phyloP scores from a whole-genome alignment of 2,113 vertebrate genomes.

The Lasiurus cinereus region DNA sequence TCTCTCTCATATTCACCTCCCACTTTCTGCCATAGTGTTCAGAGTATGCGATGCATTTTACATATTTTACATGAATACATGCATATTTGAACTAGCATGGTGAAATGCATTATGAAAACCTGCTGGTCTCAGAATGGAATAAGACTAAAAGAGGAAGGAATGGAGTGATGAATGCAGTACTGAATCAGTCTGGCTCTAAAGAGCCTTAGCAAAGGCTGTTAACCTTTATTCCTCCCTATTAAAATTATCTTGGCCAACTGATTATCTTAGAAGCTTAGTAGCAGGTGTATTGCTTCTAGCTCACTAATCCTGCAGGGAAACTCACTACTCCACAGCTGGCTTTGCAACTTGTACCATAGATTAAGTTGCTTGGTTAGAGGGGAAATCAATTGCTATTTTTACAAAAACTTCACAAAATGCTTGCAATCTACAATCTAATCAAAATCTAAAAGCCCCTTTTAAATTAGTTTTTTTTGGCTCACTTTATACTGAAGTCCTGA shows the following conservation, averaged over 20 bases:
- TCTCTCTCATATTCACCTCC: neutral
- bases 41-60: neutral
- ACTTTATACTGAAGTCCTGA: conserved; percentile 44
- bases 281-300: conserved; percentile 33
- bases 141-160: neutral
- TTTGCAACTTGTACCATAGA: conserved; percentile 54
- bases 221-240: conserved; percentile 74
- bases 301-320: conserved; percentile 69
- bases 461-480: conserved; percentile 75
- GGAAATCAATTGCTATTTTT: conserved; percentile 76
- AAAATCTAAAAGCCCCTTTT: conserved; percentile 73
- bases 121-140: conserved; percentile 12
- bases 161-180: neutral
- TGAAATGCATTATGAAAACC: neutral
- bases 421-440: conserved; percentile 72
- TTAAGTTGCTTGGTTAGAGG: conserved; percentile 66
- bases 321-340: neutral
- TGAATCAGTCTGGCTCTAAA: conserved; percentile 59
- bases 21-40: neutral
- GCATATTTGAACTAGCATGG: conserved; percentile 6
- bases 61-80: neutral
- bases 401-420: conserved; percentile 61
- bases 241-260: conserved; percentile 72
- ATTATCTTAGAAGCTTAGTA: conserved; percentile 66
- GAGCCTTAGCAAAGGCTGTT: conserved; percentile 66